Percentiles rank a stretch among this genome's conserved stretches.
Conservation (phyloP, 2,888 invertebrate genomes). For the Amphiduros pacificus region DNA sequence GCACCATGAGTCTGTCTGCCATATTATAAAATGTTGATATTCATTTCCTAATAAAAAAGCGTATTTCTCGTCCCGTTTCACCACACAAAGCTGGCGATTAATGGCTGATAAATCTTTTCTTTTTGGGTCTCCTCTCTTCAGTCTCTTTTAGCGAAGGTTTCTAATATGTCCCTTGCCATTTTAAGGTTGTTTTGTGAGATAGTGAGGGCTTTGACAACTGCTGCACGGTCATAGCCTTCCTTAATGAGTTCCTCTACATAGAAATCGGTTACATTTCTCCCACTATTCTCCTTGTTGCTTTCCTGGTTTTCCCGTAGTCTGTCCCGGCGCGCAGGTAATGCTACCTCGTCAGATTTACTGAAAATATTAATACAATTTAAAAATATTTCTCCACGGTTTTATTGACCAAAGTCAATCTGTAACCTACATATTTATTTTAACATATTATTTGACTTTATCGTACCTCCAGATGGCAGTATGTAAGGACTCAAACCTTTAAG, state of each 20-base stretch:
- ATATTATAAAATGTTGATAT: no score
- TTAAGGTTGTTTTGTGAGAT: slow-evolving; percentile 91
- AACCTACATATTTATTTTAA: no score
- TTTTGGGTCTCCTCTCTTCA: background rate
- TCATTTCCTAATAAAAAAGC: background rate
- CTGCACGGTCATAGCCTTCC: slow-evolving; percentile 88
- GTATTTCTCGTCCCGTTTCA: background rate
- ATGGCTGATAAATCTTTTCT: background rate
- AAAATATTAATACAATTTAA: no score
- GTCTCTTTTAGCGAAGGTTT: slow-evolving; percentile 78
- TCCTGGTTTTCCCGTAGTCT: slow-evolving; percentile 48
- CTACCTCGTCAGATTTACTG: background rate
- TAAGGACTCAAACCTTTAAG: no score
- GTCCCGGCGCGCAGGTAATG: slow-evolving; percentile 16
- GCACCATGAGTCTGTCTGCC: no score
- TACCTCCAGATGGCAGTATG: no score
- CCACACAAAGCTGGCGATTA: background rate
- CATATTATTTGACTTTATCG: no score
- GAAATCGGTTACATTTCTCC: slow-evolving; percentile 49
- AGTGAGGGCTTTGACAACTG: slow-evolving; percentile 86
- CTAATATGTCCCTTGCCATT: slow-evolving; percentile 93
- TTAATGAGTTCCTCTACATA: slow-evolving; percentile 82
- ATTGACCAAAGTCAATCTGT: no score
- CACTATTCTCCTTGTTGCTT: slow-evolving; percentile 54
- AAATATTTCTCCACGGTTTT: no score